Conservation (phyloP, 2,888 invertebrate genomes). For the Pachycephus smyrnensis region DNA sequence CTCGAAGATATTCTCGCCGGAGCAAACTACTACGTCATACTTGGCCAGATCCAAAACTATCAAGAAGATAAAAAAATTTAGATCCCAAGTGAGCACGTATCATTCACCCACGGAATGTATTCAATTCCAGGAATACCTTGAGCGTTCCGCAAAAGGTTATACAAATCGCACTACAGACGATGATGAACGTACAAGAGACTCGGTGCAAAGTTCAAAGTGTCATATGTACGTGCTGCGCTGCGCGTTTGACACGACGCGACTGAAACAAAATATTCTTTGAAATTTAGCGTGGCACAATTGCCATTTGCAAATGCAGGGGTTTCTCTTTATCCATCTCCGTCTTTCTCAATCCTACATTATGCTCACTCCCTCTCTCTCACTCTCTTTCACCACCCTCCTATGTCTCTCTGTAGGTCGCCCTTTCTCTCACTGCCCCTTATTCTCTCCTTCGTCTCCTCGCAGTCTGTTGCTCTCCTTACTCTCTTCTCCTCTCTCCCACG, state of each 20-base stretch:
- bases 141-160: neutral
- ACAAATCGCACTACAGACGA: neutral
- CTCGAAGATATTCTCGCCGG: neutral
- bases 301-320: neutral
- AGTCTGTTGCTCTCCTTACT: slow-evolving; percentile 25
- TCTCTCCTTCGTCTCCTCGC: slow-evolving; percentile 18
- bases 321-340: neutral
- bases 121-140: neutral
- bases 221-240: neutral
- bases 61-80: neutral
- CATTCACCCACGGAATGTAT: neutral
- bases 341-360: neutral
- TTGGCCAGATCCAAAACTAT: neutral
- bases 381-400: neutral
- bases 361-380: neutral
- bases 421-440: slow-evolving; percentile 15
- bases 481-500: slow-evolving; percentile 19
- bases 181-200: neutral
- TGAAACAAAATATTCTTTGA: neutral
- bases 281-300: neutral
- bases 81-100: neutral
- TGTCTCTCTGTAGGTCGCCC: neutral
- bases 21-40: neutral
- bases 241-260: neutral
- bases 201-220: neutral